Conservation (phyloP, 2,797 vertebrate species). For the Pachyuromys duprasi region DNA sequence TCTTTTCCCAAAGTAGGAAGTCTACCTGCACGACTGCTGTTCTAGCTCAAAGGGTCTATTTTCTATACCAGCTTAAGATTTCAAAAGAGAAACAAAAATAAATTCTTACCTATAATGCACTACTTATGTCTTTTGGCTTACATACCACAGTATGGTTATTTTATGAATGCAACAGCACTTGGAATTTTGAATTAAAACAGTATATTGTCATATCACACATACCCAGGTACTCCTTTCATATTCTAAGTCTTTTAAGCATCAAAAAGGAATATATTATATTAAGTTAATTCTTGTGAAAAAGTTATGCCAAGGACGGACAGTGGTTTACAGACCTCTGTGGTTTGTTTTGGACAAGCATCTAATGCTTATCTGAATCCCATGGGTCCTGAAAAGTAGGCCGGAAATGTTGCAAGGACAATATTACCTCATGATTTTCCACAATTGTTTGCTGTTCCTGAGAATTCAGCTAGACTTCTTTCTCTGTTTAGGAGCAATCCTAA, state of each 20-base stretch:
- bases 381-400: constrained; percentile 70
- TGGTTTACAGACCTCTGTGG: constrained; percentile 51
- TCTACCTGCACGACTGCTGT: constrained; percentile 88
- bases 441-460: constrained; percentile 65
- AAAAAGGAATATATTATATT: constrained; percentile 40
- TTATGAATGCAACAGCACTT: constrained; percentile 3
- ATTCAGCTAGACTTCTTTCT: constrained; percentile 36
- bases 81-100: constrained; percentile 86
- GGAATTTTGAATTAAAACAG: constrained; percentile 70
- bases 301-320: constrained; percentile 35
- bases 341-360: constrained; percentile 74
- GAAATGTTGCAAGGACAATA: constrained; percentile 78
- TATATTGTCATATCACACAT: constrained; percentile 46
- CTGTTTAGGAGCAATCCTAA: constrained; percentile 53
- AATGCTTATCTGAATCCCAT: constrained; percentile 76
- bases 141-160: constrained; percentile 65
- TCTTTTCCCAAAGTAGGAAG: constrained; percentile 86
- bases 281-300: constrained; percentile 65
- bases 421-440: constrained; percentile 80
- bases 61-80: constrained; percentile 85
- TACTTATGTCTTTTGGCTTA: constrained; percentile 78
- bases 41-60: constrained; percentile 85
- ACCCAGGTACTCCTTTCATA: neutral
- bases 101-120: constrained; percentile 74
- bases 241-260: constrained; percentile 3